Evolutionary conservation across 2,797 vertebrate genomes (phyloP), one percentile per base, ranked within the genome.

Genomic region (Spea hammondii): DNA sequence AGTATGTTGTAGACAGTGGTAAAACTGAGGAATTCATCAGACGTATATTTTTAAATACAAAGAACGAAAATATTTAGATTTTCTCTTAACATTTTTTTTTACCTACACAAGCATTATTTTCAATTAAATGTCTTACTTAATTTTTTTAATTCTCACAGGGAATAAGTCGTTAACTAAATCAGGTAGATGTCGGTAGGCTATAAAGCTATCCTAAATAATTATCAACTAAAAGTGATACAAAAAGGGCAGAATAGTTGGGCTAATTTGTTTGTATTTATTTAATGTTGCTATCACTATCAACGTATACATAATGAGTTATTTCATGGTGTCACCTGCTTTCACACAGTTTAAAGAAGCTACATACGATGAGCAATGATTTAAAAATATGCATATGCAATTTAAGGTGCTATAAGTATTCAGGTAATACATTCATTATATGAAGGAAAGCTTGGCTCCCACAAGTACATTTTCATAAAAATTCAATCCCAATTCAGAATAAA

Each of bases 21-120:
- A 32, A 32, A 32, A 32, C 32, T 32, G 32, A 32, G 32, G 32
- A 32, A 32, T 32, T 32, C 32, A 32, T 32, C 32, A 32, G 32
- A 32, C 44, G 14, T 71, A 8, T 55, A 55, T 71, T 71, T 53
- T 57, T 55, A 55, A 57, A 54, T 53, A 59, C 10, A 50, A 50
- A 73, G 9, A 13, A 57, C 14, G 44, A 62, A 51, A n/a, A 4
- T 5, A 59, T 62, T 73, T 64, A 14, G 47, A 62, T 64, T 8
- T 17, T 9, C 46, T 45, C 47, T 45, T 6, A 9, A 9, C 7
- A 14, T 4, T 48, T 57, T 48, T 45, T 62, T 49, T 60, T 32
- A 53, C n/a, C 49, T 70, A 50, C n/a, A 70, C 17, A 53, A 70
- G 68, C 68, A 53, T 53, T 53, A 70, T 70, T 70, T 68, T 70